These are phyloP conservation scores for Troides helena DNA, from an alignment of 2,888 invertebrate genomes.

Conservation along the genomic window DNA sequence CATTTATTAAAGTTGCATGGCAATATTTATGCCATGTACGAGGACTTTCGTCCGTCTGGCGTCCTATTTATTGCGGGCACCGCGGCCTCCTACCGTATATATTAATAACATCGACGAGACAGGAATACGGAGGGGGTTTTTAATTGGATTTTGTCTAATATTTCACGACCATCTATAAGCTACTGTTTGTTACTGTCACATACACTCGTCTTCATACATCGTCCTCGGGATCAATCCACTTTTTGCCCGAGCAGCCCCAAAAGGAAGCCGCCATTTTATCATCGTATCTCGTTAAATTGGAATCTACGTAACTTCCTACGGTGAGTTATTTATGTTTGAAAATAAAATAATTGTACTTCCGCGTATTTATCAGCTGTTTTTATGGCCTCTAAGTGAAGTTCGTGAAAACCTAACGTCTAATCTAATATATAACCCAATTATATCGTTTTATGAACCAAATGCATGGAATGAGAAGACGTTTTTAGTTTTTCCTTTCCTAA, in stretches of 20 bases:
- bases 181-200: constrained; percentile 27
- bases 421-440: too few species aligned
- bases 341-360: neutral
- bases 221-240: constrained; percentile 8
- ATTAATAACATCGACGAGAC: constrained; percentile 58
- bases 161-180: constrained; percentile 29
- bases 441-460: too few species aligned
- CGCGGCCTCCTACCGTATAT: constrained; percentile 59
- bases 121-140: constrained; percentile 39
- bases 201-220: constrained; percentile 29
- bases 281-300: constrained; percentile 5
- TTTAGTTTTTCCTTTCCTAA: too few species aligned
- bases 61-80: constrained; percentile 67
- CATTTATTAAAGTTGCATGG: constrained; percentile 35
- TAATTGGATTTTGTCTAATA: constrained; percentile 41
- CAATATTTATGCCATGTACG: constrained; percentile 65
- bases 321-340: neutral
- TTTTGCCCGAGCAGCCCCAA: constrained; percentile 5
- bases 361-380: too few species aligned
- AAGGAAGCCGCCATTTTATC: constrained; percentile 18
- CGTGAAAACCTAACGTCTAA: too few species aligned
- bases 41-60: constrained; percentile 61
- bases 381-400: too few species aligned
- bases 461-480: too few species aligned
- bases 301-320: neutral